phyloP scores from a whole-genome alignment of 2,113 vertebrate species.

The Elachura formosa region DNA sequence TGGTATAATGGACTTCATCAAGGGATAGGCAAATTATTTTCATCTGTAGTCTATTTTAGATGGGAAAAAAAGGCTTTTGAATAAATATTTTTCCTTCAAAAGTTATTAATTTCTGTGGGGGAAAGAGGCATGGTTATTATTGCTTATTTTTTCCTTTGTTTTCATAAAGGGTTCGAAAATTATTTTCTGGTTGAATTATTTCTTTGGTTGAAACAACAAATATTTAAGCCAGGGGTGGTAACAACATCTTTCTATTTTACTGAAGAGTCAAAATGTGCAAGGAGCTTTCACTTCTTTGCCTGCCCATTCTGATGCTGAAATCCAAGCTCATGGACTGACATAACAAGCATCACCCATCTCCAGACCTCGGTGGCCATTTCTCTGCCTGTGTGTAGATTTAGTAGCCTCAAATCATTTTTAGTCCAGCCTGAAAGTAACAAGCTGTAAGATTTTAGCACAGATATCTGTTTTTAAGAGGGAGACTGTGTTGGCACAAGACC shows the following conservation, averaged over 20 bases:
- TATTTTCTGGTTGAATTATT: constrained; percentile 4
- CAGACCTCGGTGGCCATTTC: not conserved
- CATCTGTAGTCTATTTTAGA: constrained; percentile 31
- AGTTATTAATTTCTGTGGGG: not conserved
- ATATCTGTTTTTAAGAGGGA: not conserved
- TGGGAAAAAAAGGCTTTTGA: not conserved
- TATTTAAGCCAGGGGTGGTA: not conserved
- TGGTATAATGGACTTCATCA: constrained; percentile 39
- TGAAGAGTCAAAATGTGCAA: not conserved
- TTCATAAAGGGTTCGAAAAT: not conserved
- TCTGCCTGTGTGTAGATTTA: not conserved
- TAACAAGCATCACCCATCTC: not conserved
- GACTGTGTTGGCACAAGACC: not conserved
- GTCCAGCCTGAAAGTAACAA: not conserved
- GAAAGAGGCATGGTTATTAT: not conserved
- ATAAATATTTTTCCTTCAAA: constrained; percentile 30
- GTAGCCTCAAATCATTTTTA: not conserved
- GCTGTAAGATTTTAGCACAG: not conserved
- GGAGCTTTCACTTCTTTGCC: not conserved
- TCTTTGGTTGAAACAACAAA: not conserved
- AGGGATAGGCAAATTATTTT: constrained; percentile 43
- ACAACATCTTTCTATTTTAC: not conserved
- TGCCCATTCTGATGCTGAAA: not conserved
- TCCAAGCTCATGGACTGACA: not conserved
- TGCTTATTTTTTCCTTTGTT: not conserved